phyloP scores from a whole-genome alignment of 2,113 vertebrate species.

The Lonchura striata region DNA sequence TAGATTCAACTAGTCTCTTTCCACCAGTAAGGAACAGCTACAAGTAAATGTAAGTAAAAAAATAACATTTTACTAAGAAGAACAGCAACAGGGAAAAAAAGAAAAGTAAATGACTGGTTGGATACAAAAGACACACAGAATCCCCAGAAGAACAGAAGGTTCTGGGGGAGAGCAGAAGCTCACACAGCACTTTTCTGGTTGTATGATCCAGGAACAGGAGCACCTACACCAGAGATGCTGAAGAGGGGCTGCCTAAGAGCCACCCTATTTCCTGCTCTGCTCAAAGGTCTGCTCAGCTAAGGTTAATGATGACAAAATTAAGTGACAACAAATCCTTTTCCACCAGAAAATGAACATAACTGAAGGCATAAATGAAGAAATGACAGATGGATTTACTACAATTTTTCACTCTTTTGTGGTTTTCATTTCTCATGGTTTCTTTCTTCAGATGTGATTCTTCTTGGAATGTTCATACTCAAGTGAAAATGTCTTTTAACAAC shows the following conservation, averaged over 20 bases:
- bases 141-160: too few relatives aligned
- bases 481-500: background rate
- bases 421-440: background rate
- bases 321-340: background rate
- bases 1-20: background rate
- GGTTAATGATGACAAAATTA: background rate
- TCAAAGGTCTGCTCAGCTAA: background rate
- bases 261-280: background rate
- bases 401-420: background rate
- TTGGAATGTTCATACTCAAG: background rate
- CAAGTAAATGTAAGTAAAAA: rapidly evolving
- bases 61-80: background rate
- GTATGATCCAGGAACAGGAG: background rate
- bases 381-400: background rate
- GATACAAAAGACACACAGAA: background rate
- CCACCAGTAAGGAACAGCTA: background rate
- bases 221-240: rapidly evolving
- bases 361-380: background rate
- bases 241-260: background rate
- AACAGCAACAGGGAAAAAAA: background rate
- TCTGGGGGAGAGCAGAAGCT: background rate
- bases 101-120: background rate
- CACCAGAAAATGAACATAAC: background rate
- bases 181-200: background rate
- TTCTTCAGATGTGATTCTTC: background rate